phyloP scores from a whole-genome alignment of 2,113 vertebrate species.

The Meleagris gallopavo region DNA sequence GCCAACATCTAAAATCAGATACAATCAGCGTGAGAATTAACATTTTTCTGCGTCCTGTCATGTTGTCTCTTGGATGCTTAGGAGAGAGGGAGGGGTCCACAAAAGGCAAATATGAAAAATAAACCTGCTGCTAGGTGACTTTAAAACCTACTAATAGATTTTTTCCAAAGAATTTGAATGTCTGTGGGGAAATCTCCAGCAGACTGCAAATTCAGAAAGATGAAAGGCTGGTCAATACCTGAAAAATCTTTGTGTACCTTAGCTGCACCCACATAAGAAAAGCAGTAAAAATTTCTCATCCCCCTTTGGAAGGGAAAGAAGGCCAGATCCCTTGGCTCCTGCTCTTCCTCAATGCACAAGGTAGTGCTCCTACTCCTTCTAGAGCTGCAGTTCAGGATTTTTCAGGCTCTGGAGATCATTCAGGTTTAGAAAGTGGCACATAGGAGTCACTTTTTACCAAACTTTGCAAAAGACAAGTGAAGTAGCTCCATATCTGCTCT shows the following conservation, averaged over 20 bases:
- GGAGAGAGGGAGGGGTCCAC: neutral
- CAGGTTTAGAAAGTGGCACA: neutral
- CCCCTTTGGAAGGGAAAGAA: neutral
- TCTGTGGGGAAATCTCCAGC: neutral
- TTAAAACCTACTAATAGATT: neutral
- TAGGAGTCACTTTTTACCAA: neutral
- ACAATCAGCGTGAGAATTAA: neutral
- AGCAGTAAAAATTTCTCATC: neutral
- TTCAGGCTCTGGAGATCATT: neutral
- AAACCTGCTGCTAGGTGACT: neutral
- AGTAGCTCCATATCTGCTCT: neutral
- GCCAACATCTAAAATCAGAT: neutral
- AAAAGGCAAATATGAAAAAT: constrained; percentile 18
- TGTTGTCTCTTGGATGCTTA: neutral
- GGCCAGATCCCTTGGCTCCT: neutral
- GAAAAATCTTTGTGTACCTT: neutral
- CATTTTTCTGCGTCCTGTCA: neutral
- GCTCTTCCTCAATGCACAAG: neutral
- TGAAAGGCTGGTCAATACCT: neutral
- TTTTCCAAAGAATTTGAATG: neutral
- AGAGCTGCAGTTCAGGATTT: neutral
- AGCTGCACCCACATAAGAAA: neutral
- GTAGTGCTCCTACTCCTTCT: neutral
- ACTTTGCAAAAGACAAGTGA: neutral
- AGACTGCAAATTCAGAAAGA: neutral